Evolutionary conservation across 2,113 vertebrate species (phyloP).

Genomic region (Alligator mississippiensis): DNA sequence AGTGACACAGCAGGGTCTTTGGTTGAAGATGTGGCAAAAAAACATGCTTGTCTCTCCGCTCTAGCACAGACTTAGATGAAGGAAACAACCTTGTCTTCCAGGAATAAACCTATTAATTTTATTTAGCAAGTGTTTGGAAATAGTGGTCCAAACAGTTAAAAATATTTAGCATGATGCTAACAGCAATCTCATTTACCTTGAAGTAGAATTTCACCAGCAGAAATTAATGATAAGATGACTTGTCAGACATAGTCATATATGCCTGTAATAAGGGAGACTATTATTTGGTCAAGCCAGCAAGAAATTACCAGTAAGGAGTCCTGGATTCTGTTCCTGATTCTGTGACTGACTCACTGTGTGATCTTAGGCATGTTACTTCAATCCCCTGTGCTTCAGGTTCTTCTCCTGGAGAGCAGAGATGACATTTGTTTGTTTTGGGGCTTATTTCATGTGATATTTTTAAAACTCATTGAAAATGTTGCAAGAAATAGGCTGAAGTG

Average conservation of each 20-base stretch:
- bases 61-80: neutral
- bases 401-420: neutral
- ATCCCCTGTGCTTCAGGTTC: neutral
- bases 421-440: neutral
- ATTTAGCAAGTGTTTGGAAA: neutral
- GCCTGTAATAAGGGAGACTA: neutral
- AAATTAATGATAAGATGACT: neutral
- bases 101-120: neutral
- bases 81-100: neutral
- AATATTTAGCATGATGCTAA: neutral
- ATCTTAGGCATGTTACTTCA: neutral
- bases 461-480: neutral
- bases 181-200: neutral
- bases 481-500: neutral
- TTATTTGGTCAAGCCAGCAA: neutral
- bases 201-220: neutral
- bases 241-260: neutral
- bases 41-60: neutral
- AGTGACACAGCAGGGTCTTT: conserved; percentile 34
- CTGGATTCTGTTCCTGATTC: neutral
- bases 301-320: neutral
- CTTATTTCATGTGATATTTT: neutral
- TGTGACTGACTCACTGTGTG: neutral
- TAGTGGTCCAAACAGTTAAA: too few species aligned
- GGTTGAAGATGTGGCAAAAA: neutral